Conservation (phyloP, 1,140 invertebrate species). For the Helicorthomorpha holstii region DNA sequence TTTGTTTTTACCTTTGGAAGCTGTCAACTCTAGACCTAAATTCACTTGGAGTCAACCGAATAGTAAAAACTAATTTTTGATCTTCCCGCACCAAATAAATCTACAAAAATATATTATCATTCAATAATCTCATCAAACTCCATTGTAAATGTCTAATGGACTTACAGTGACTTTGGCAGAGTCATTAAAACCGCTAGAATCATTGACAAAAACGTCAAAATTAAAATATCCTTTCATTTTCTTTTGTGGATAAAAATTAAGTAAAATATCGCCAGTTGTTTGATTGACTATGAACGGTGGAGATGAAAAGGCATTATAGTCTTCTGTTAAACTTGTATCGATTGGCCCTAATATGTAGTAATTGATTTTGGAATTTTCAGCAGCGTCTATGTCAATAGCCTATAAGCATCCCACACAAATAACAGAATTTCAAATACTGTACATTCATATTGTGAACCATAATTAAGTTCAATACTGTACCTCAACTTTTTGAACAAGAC, state of each 20-base stretch:
- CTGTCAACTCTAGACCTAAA: conserved; percentile 54
- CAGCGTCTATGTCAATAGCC: conserved; percentile 66
- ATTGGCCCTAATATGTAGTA: conserved; percentile 64
- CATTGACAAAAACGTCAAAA: conserved; percentile 70
- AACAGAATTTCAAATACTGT: background rate
- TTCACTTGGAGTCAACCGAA: conserved; percentile 73
- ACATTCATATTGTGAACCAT: background rate
- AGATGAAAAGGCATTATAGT: conserved; percentile 55
- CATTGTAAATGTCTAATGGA: background rate
- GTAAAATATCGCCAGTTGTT: conserved; percentile 57
- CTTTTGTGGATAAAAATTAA: conserved; percentile 89
- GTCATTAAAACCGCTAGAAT: conserved; percentile 51
- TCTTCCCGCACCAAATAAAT: conserved; percentile 84
- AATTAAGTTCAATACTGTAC: background rate
- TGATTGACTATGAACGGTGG: conserved; percentile 66
- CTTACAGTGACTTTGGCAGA: conserved; percentile 24
- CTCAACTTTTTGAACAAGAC: conserved; percentile 50
- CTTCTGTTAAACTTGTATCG: conserved; percentile 57
- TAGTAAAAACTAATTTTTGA: conserved; percentile 76
- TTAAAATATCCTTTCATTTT: conserved; percentile 95
- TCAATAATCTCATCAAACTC: conserved; percentile 3
- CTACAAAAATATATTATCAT: conserved; percentile 15
- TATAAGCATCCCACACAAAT: conserved; percentile 22
- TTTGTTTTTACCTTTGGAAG: conserved; percentile 52
- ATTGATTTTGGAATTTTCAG: conserved; percentile 49